phyloP scores from a whole-genome alignment of 2,888 invertebrate species.

The Noctua pronuba region DNA sequence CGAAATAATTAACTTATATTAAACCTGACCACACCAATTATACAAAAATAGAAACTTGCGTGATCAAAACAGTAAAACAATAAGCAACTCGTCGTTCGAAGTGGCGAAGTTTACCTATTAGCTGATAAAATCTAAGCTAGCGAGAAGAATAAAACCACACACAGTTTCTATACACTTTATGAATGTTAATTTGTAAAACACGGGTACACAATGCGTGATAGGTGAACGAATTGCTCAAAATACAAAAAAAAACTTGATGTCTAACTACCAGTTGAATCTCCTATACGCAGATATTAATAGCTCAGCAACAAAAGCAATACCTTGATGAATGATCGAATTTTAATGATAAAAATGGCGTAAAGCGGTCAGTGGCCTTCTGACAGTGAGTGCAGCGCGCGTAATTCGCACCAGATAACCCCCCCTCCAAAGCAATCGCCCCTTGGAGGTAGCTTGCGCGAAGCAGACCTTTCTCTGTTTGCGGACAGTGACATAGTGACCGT shows the following conservation, averaged over 20 bases:
- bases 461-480: constrained; percentile 85
- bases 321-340: constrained; percentile 41
- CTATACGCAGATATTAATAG: constrained; percentile 1
- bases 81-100: constrained; percentile 33
- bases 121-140: constrained; percentile 43
- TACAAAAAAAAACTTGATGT: background rate
- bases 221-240: background rate
- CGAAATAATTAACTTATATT: constrained; percentile 22
- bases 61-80: constrained; percentile 33
- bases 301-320: constrained; percentile 18
- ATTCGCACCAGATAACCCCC: constrained; percentile 85
- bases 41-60: constrained; percentile 38
- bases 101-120: constrained; percentile 40
- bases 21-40: constrained; percentile 31
- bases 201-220: background rate
- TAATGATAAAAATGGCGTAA: constrained; percentile 57
- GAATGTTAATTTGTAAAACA: constrained; percentile 16
- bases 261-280: background rate
- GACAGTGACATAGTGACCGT: constrained; percentile 89
- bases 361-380: constrained; percentile 73
- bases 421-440: constrained; percentile 76
- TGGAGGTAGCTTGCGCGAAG: constrained; percentile 71
- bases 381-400: constrained; percentile 73
- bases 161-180: background rate
- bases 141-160: constrained; percentile 12